Evolutionary conservation across 1,140 invertebrate species (phyloP).

Genomic region (Achroia grisella): DNA sequence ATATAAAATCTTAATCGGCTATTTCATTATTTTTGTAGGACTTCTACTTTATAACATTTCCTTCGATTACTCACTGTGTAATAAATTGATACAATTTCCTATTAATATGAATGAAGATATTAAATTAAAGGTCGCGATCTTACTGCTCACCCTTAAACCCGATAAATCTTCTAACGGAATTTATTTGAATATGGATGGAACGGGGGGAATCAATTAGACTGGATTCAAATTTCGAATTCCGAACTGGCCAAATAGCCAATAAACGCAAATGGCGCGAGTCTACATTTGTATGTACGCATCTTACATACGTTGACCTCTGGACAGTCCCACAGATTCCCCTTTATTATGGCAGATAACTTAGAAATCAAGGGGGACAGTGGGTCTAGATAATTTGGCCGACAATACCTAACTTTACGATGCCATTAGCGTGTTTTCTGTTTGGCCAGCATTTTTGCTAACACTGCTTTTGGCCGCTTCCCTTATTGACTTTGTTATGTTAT

Average conservation of each 20-base stretch:
- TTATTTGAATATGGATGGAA: conserved; percentile 27
- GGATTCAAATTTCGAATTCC: conserved; percentile 35
- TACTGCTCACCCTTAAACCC: conserved; percentile 1
- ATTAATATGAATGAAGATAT: too few relatives aligned
- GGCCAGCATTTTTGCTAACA: conserved; percentile 46
- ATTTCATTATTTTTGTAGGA: too few relatives aligned
- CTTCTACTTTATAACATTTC: too few relatives aligned
- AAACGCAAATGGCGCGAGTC: conserved; percentile 54
- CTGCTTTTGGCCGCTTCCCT: conserved; percentile 33
- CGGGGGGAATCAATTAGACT: conserved; percentile 51
- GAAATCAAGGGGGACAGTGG: conserved; percentile 9
- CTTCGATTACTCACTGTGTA: too few relatives aligned
- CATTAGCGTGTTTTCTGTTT: conserved; percentile 59
- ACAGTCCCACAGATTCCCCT: conserved; percentile 10
- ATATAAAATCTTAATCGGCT: too few relatives aligned
- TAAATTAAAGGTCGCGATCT: not conserved
- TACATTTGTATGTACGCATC: conserved; percentile 36
- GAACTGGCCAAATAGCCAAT: conserved; percentile 56
- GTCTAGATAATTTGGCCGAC: conserved; percentile 21
- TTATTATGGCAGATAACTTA: conserved; percentile 4
- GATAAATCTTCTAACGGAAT: conserved; percentile 25
- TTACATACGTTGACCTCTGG: conserved; percentile 26
- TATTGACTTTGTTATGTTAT: conserved; percentile 45
- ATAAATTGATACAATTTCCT: too few relatives aligned
- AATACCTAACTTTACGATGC: conserved; percentile 40